Conservation (phyloP, 2,113 vertebrate genomes). For the Verasper variegatus region DNA sequence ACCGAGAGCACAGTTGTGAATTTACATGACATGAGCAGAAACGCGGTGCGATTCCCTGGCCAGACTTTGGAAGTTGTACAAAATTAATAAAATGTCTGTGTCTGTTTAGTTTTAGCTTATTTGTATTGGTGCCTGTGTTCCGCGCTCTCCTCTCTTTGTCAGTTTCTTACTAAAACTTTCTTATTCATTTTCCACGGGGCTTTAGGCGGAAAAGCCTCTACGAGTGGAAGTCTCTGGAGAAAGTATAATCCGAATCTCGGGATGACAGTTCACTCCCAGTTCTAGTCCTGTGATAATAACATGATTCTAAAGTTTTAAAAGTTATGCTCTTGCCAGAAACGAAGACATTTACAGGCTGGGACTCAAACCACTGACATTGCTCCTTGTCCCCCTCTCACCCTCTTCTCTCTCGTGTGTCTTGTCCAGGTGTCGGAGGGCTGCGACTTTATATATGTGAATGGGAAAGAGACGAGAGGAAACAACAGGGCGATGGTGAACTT, state of each 20-base stretch:
- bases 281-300: constrained; percentile 13
- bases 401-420: not conserved
- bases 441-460: constrained; percentile 91
- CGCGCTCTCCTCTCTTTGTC: constrained; percentile 2
- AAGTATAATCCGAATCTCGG: constrained; percentile 15
- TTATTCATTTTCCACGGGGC: constrained; percentile 21
- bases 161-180: constrained; percentile 28
- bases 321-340: not conserved
- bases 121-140: constrained; percentile 23
- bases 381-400: not conserved
- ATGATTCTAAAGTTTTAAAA: constrained; percentile 10
- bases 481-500: constrained; percentile 87
- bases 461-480: constrained; percentile 90
- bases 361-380: not conserved
- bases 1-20: constrained; percentile 36
- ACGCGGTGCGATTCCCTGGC: constrained; percentile 30
- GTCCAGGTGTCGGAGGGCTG: constrained; percentile 91
- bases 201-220: constrained; percentile 11
- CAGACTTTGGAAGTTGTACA: constrained; percentile 32
- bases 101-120: constrained; percentile 38
- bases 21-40: constrained; percentile 59
- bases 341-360: not conserved
- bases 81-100: constrained; percentile 37
- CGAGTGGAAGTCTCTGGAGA: constrained; percentile 6
- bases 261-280: not conserved